Base-by-base conservation (phyloP, 1,140 invertebrate species). In the Brachionus paranguensis region DNA sequence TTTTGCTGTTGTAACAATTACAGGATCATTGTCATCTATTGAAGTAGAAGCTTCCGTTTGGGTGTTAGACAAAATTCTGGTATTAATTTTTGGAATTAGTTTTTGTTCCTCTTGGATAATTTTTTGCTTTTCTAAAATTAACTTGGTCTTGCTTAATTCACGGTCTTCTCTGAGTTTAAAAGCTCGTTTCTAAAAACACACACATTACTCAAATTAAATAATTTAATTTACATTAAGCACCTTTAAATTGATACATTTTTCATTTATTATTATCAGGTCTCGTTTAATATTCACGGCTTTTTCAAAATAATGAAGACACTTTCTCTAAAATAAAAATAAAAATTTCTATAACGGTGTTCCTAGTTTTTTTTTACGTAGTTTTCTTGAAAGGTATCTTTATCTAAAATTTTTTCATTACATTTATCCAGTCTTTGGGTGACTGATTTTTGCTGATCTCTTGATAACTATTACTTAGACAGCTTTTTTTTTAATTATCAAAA, bases 221-320 rank as follows among this genome's bases (percentile, higher is more conserved):
- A 60, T 24, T 60, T 60, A 60, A 60, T 20, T 10, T 17, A 1
- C 8, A 17, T 60, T 24, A 55, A 8, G 3, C 43, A 76, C 72
- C 43, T 76, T 76, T 24, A 76, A 17, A 50, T 76, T 29, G 33
- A 76, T 76, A 17, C 72, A 76, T 76, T 76, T 76, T 50, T 76
- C 43, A 47, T 76, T 76, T 50, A 76, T 76, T 10, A 76, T 50
- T 10, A 76, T 76, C 43, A 76, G 50, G 47, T 76, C 72, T 50
- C 72, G 17, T 53, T 76, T 76, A 2, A 76, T 50, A 27, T 76
- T 76, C 17, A 76, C 20, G 4, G 72, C 72, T 76, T 76, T 76
- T 50, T 76, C 72, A 50, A 76, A 76, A 76, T 76, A 76, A 47
- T 27, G 14, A 10, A 76, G 20, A 14, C 72, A 76, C 11, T 76